Conservation (phyloP, 1,140 invertebrate genomes). For the Ceratina japonica region DNA sequence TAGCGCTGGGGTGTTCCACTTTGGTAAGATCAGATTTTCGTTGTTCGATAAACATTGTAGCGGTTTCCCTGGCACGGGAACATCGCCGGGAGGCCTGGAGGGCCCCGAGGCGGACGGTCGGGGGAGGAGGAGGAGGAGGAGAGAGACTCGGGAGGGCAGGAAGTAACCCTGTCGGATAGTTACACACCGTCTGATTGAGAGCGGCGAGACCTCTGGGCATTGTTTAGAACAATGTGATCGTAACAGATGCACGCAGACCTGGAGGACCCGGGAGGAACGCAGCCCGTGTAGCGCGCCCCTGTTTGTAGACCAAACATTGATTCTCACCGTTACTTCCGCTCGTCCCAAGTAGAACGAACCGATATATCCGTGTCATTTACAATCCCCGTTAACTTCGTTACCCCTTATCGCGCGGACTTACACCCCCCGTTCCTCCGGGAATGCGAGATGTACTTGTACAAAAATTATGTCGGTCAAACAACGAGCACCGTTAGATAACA, state of each 20-base stretch:
- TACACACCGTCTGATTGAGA: slow-evolving; percentile 41
- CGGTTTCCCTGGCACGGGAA: background rate
- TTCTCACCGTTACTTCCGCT: slow-evolving; percentile 40
- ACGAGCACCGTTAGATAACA: too few relatives aligned
- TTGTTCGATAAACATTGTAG: background rate
- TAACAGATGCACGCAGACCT: slow-evolving; percentile 36
- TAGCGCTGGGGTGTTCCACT: background rate
- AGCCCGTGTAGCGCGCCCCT: slow-evolving; percentile 1
- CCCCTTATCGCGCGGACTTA: background rate
- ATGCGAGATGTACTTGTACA: too few relatives aligned
- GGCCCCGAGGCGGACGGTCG: too few relatives aligned
- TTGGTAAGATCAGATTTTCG: background rate
- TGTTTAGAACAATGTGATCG: slow-evolving; percentile 51
- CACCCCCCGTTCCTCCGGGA: background rate
- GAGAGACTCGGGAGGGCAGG: background rate
- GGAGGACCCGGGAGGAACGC: slow-evolving; percentile 11
- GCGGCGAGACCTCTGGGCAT: slow-evolving; percentile 37
- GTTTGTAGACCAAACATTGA: slow-evolving; percentile 57
- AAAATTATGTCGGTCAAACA: too few relatives aligned
- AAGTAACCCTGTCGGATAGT: slow-evolving; percentile 14
- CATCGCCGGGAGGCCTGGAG: background rate
- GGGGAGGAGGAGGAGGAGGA: too few relatives aligned
- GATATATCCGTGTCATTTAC: slow-evolving; percentile 1
- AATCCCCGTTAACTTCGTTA: background rate
- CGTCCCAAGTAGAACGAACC: slow-evolving; percentile 13